Evolutionary conservation across 2,888 invertebrate genomes (phyloP).

Genomic region (Drosophila kambysellisi): DNA sequence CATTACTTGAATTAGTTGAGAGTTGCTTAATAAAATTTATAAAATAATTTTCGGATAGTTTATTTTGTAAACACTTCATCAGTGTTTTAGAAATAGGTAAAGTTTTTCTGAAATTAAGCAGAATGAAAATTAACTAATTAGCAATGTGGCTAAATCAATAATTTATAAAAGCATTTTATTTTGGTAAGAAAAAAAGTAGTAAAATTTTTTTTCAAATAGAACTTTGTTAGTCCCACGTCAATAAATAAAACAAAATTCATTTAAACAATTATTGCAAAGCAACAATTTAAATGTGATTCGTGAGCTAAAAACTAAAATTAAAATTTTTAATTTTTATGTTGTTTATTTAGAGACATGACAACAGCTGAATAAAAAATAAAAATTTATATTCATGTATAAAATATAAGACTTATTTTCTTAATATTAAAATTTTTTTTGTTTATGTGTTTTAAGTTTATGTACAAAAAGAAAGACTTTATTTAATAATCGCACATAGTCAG

Average conservation of each 20-base stretch:
- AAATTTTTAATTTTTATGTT: background rate
- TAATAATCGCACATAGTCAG: constrained; percentile 21
- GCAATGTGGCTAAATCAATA: background rate
- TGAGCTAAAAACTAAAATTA: background rate
- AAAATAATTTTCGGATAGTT: background rate
- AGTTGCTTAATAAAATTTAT: background rate
- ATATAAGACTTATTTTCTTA: background rate
- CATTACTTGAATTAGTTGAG: background rate
- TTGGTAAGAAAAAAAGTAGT: background rate
- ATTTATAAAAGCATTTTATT: background rate
- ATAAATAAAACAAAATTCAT: background rate
- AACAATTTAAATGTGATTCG: background rate
- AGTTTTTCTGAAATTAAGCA: background rate
- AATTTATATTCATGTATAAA: background rate
- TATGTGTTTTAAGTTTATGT: background rate
- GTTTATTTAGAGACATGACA: background rate
- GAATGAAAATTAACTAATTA: background rate
- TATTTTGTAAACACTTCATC: background rate
- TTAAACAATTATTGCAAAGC: background rate
- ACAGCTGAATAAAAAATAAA: background rate
- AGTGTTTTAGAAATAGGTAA: background rate
- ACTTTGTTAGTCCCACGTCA: background rate
- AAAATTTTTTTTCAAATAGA: background rate
- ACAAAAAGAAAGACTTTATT: constrained; percentile 9
- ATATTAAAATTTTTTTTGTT: background rate